Evolutionary conservation across 2,113 vertebrate species (phyloP).

Genomic region (Uria aalge): DNA sequence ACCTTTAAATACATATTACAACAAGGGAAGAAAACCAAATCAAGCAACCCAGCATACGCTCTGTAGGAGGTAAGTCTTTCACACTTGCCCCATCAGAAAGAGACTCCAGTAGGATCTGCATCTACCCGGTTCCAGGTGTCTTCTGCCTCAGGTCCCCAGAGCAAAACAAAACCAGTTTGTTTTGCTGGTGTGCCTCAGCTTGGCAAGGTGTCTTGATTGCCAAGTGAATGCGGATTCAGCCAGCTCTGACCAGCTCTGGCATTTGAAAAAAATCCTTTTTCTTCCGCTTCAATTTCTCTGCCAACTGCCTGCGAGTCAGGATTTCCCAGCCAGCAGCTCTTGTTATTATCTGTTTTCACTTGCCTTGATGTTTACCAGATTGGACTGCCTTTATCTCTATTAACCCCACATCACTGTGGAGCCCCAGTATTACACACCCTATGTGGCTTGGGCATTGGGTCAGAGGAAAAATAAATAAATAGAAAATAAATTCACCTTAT

Average conservation of each 20-base stretch:
- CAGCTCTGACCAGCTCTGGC: conserved; percentile 44
- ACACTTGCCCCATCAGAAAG: neutral
- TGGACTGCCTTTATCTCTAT: conserved; percentile 21
- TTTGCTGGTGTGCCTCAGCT: conserved; percentile 6
- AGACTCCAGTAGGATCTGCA: neutral
- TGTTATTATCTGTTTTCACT: conserved; percentile 46
- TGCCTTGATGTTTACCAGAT: conserved; percentile 42
- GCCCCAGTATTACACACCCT: neutral
- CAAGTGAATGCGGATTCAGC: conserved; percentile 28
- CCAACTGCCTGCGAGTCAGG: conserved; percentile 42
- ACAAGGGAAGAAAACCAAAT: neutral
- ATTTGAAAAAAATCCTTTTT: conserved; percentile 48
- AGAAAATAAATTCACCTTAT: neutral
- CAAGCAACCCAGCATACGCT: neutral
- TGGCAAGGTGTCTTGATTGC: neutral
- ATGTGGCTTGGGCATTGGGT: neutral
- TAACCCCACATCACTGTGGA: neutral
- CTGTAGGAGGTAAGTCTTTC: conserved; percentile 1
- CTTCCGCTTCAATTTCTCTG: conserved; percentile 42
- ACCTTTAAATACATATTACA: neutral
- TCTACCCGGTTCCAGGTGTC: conserved; percentile 14
- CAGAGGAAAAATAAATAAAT: neutral
- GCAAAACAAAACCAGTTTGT: neutral
- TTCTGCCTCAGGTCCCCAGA: neutral
- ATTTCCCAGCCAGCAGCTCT: conserved; percentile 48